Evolutionary conservation across 2,113 vertebrate genomes (phyloP), one percentile per base, ranked within the genome.

Genomic region (Notothenia rossii): DNA sequence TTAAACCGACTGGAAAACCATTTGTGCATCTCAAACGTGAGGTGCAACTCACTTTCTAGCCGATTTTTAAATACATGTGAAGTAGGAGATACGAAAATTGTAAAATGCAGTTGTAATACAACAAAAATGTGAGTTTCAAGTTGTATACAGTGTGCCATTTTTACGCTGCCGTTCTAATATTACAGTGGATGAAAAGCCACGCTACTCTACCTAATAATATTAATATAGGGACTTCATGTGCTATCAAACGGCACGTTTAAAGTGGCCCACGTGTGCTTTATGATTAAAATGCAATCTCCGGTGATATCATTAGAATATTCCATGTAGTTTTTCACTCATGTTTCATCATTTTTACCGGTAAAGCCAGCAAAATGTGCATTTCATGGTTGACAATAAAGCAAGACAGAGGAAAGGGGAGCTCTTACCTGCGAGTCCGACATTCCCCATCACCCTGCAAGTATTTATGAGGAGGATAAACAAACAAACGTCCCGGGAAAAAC

Each of bases 371-470:
- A 85, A 84, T 5, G 82, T 79, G 46, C 63, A 15, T 18, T 17
- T 36, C 11, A 51, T 12, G 84, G 11, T 14, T 67, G 33, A 60
- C 46, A 77, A 80, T 6, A 71, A 60, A 65, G 66, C 13, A 2
- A 80, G 45, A 83, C 71, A 63, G 46, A 50, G 63, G 65, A 82
- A 79, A 84, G 62, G 49, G 65, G 64, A 74, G 71, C 77, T 65
- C 95, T 97, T 96, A 97, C 97, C 97, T 96, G 95, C 87, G 73
- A 88, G 89, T 88, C 94, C 96, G 87, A 85, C 93, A 93, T 95
- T 92, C 91, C 94, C 96, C 92, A 95, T 94, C 80, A 95, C 89
- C 92, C 93, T 89, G 92, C 93, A 92, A 86, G 91, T 93, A 91
- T 93, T 94, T 87, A 95, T 90, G 92, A 96, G 92, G 82, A 95